Percentiles rank a stretch among this genome's conserved stretches.
phyloP scores from a whole-genome alignment of 2,888 invertebrate species.

The Amiota communis region DNA sequence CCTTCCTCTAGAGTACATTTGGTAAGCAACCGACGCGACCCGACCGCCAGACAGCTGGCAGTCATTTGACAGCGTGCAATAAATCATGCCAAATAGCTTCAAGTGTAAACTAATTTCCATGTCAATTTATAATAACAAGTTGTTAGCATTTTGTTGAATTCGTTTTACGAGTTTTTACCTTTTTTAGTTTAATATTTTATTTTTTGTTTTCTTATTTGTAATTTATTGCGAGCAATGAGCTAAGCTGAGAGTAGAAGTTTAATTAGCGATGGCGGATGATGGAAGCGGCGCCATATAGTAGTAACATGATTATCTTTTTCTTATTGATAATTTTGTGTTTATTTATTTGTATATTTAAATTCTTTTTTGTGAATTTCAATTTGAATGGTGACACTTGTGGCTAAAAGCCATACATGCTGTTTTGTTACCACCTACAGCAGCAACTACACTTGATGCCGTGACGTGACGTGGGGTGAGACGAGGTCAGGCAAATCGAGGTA shows the following conservation, averaged over 20 bases:
- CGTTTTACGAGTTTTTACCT: constrained; percentile 1
- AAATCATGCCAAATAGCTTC: constrained; percentile 66
- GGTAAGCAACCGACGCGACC: not conserved
- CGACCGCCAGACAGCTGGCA: constrained; percentile 64
- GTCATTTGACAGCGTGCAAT: constrained; percentile 65
- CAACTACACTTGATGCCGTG: not conserved
- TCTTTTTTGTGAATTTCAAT: constrained; percentile 36
- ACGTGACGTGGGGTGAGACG: not conserved
- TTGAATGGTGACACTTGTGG: constrained; percentile 15
- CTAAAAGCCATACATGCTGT: not conserved
- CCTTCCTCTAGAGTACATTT: too few species aligned
- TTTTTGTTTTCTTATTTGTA: constrained; percentile 23
- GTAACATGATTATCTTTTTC: too few species aligned
- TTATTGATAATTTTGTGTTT: not conserved
- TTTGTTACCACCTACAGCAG: constrained; percentile 1
- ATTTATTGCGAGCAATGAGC: constrained; percentile 10
- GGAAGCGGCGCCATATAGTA: too few species aligned
- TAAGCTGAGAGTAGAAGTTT: not conserved
- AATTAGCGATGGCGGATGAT: too few species aligned
- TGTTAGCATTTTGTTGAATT: constrained; percentile 58
- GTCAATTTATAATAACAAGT: constrained; percentile 70
- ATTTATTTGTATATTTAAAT: constrained; percentile 42
- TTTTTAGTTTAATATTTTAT: constrained; percentile 3
- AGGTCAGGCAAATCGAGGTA: not conserved
- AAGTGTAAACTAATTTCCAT: constrained; percentile 72